These are phyloP conservation scores for Phymatocera aterrima DNA, from an alignment of 2,888 invertebrate genomes.

Conservation along the genomic window DNA sequence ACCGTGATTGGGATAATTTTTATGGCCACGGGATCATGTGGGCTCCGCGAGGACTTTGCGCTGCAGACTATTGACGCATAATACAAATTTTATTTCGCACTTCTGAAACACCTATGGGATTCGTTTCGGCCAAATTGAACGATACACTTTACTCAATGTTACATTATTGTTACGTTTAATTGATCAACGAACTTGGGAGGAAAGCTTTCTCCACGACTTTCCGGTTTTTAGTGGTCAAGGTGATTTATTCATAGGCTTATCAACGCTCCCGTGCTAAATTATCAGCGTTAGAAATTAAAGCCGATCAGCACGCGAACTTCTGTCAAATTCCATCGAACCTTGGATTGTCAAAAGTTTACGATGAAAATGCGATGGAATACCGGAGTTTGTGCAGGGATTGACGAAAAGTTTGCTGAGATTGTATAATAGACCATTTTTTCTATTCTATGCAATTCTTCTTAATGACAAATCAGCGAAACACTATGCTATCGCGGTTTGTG, in stretches of 20 bases:
- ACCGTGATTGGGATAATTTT: conserved; percentile 48
- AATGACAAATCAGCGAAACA: too few relatives aligned
- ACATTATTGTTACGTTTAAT: background rate
- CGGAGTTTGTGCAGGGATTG: too few relatives aligned
- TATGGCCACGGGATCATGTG: conserved; percentile 47
- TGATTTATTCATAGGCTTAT: background rate
- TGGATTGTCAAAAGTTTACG: too few relatives aligned
- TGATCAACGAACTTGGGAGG: background rate
- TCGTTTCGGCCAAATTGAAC: background rate
- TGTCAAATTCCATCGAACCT: too few relatives aligned
- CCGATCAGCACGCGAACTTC: too few relatives aligned
- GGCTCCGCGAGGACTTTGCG: conserved; percentile 40
- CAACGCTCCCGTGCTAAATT: background rate
- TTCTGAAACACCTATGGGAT: background rate
- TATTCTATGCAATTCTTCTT: too few relatives aligned
- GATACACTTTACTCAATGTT: background rate
- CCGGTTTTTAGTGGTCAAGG: background rate
- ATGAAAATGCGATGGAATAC: too few relatives aligned
- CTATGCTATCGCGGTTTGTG: too few relatives aligned
- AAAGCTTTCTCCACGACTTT: background rate
- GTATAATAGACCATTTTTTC: too few relatives aligned
- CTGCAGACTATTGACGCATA: background rate
- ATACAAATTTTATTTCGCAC: background rate
- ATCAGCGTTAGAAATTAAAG: too few relatives aligned
- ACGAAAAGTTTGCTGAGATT: too few relatives aligned